Percentiles rank a stretch among this genome's conserved stretches.
Conservation (phyloP, 1,140 invertebrate genomes). For the Sarcophaga peregrina region DNA sequence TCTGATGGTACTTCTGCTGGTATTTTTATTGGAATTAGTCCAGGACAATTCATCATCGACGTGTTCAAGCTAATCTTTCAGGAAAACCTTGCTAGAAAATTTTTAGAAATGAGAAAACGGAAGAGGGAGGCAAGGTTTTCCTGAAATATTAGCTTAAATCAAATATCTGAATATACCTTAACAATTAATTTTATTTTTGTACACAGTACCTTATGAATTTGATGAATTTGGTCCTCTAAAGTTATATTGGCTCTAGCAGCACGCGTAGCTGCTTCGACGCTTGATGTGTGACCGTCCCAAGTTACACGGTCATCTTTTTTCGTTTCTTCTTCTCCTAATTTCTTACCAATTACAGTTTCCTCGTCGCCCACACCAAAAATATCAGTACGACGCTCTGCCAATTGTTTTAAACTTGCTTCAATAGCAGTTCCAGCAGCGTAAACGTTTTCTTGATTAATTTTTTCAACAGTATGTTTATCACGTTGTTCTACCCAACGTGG, state of each 20-base stretch:
- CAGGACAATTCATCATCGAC: too few species aligned
- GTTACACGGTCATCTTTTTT: constrained; percentile 90
- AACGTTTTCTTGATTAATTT: constrained; percentile 65
- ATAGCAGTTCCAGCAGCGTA: constrained; percentile 91
- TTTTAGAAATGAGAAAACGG: too few species aligned
- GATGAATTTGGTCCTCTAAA: constrained; percentile 95
- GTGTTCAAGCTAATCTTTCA: too few species aligned
- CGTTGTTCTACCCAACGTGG: constrained; percentile 98
- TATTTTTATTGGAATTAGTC: too few species aligned
- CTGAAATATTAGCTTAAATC: too few species aligned
- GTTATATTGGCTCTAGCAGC: constrained; percentile 95
- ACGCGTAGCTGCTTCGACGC: constrained; percentile 89
- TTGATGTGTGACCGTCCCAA: constrained; percentile 98
- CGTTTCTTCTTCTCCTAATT: constrained; percentile 95
- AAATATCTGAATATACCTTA: too few species aligned
- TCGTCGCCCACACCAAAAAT: constrained; percentile 99
- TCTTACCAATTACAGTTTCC: constrained; percentile 99
- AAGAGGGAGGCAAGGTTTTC: too few species aligned
- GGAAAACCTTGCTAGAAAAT: too few species aligned
- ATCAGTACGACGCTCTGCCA: constrained; percentile 98
- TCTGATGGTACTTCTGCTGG: too few species aligned
- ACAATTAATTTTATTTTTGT: constrained; percentile 2
- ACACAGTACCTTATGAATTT: constrained; percentile 85
- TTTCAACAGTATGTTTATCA: constrained; percentile 85
- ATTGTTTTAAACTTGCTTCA: constrained; percentile 92